Evolutionary conservation across 2,797 vertebrate genomes (phyloP).

Genomic region (Epinephelus coioides): DNA sequence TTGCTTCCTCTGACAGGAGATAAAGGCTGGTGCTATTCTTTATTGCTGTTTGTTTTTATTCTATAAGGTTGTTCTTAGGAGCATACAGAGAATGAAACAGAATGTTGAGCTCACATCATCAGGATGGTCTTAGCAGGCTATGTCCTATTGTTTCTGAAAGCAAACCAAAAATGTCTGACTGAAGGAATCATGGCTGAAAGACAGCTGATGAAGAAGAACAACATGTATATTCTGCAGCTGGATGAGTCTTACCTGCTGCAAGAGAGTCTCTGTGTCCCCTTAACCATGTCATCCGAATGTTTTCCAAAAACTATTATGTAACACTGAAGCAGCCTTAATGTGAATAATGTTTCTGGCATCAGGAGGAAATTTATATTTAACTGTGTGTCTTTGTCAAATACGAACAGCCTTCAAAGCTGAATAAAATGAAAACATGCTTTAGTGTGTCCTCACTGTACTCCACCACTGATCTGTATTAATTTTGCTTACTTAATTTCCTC

Average conservation of each 20-base stretch:
- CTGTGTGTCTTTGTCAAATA: constrained; percentile 18
- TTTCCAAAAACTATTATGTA: constrained; percentile 34
- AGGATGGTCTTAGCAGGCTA: no score
- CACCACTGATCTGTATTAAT: constrained; percentile 14
- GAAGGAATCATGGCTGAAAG: background rate
- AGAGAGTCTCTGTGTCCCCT: background rate
- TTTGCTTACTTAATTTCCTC: constrained; percentile 58
- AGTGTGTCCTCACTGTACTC: constrained; percentile 12
- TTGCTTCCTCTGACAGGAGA: background rate
- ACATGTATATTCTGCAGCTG: constrained; percentile 14
- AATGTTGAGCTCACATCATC: no score
- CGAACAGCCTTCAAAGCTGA: constrained; percentile 4
- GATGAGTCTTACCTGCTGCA: background rate
- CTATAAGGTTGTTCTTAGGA: no score
- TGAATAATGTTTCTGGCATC: constrained; percentile 1
- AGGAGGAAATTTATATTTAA: constrained; percentile 7
- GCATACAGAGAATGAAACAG: no score
- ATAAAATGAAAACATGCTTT: constrained; percentile 25
- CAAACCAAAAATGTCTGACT: background rate
- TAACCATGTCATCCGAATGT: background rate
- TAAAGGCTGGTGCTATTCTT: no score
- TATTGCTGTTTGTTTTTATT: no score
- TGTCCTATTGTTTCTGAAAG: constrained; percentile 1
- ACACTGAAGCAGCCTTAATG: constrained; percentile 10
- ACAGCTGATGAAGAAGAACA: background rate